phyloP scores from a whole-genome alignment of 1,140 invertebrate species.

The Acromyrmex heyeri region DNA sequence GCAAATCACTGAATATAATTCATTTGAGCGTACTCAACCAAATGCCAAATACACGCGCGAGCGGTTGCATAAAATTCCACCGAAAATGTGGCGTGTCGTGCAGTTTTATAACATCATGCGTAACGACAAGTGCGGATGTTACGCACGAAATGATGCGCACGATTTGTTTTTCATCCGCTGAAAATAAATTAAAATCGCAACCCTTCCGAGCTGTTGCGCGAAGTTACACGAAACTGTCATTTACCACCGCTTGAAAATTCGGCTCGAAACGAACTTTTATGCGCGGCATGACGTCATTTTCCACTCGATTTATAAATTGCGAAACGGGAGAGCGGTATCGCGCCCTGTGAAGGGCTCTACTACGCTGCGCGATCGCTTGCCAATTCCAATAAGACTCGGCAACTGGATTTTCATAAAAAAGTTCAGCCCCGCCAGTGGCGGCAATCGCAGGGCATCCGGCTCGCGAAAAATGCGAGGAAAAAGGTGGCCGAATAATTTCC shows the following conservation, averaged over 20 bases:
- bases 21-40: conserved; percentile 46
- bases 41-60: conserved; percentile 10
- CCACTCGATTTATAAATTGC: conserved; percentile 70
- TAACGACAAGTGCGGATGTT: conserved; percentile 39
- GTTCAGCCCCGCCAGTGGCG: conserved; percentile 49
- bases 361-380: conserved; percentile 54
- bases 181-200: conserved; percentile 56
- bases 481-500: conserved; percentile 35
- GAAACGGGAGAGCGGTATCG: conserved; percentile 35
- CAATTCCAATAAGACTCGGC: conserved; percentile 65
- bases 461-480: conserved; percentile 31
- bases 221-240: conserved; percentile 55
- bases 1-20: conserved; percentile 14
- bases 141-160: conserved; percentile 37
- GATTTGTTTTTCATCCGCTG: conserved; percentile 31
- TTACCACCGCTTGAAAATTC: conserved; percentile 49
- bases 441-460: conserved; percentile 66
- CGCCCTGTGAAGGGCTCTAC: conserved; percentile 17
- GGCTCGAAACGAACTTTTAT: conserved; percentile 38
- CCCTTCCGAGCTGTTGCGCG: conserved; percentile 10
- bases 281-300: conserved; percentile 58
- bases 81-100: conserved; percentile 31
- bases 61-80: conserved; percentile 26
- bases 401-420: conserved; percentile 65
- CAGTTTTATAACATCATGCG: conserved; percentile 34